These are phyloP conservation scores for Eilema sororculum DNA, from an alignment of 2,888 invertebrate genomes.

Conservation along the genomic window DNA sequence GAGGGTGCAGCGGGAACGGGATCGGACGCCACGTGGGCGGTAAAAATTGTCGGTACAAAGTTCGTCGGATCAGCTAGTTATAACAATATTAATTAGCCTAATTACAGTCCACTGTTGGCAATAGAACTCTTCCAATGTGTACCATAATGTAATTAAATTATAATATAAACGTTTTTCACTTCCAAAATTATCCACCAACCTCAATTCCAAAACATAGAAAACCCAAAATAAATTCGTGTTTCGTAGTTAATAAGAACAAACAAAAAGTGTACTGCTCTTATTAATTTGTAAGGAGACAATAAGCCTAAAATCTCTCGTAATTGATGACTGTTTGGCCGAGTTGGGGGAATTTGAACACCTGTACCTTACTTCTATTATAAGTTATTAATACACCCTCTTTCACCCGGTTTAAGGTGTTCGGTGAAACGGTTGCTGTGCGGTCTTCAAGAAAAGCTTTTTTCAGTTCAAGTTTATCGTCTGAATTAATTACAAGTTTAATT, in stretches of 20 bases:
- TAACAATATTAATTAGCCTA: no score
- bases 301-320: constrained; percentile 68
- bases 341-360: constrained; percentile 65
- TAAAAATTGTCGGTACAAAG: no score
- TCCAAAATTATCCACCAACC: background rate
- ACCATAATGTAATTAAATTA: background rate
- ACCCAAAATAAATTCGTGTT: constrained; percentile 62
- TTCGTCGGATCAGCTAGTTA: no score
- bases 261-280: constrained; percentile 70
- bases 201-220: constrained; percentile 13
- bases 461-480: constrained; percentile 11
- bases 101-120: no score
- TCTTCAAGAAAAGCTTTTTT: constrained; percentile 17
- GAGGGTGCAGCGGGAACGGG: no score
- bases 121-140: no score
- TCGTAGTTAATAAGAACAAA: constrained; percentile 66
- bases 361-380: constrained; percentile 53
- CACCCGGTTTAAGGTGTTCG: constrained; percentile 19
- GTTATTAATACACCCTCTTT: constrained; percentile 50
- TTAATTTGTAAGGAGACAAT: constrained; percentile 73
- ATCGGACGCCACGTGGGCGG: no score
- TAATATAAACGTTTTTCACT: background rate
- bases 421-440: constrained; percentile 8
- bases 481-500: constrained; percentile 6
- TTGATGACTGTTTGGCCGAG: constrained; percentile 69